A percentile compares a stretch with the other conserved stretches of the same genome.
Evolutionary conservation across 2,888 invertebrate species (phyloP).

Genomic region (Zygaena filipendulae): DNA sequence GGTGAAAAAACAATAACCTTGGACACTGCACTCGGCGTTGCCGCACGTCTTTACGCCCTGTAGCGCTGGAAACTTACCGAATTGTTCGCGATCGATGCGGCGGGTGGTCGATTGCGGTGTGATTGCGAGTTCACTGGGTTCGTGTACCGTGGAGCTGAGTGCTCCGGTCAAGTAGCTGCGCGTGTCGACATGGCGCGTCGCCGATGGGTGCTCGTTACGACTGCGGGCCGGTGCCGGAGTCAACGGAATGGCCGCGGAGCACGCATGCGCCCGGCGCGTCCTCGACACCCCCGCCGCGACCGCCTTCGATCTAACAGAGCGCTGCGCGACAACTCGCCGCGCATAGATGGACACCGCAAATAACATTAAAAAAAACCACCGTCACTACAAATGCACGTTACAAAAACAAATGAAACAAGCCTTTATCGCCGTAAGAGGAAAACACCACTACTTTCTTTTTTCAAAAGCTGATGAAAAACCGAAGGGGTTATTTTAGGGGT

Average conservation of each 20-base stretch:
- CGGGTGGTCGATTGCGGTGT: conserved; percentile 17
- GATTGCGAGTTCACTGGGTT: conserved; percentile 19
- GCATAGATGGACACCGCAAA: conserved; percentile 47
- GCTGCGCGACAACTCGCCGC: conserved; percentile 42
- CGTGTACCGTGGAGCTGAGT: conserved; percentile 31
- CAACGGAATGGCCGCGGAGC: conserved; percentile 30
- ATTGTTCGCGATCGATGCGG: too few species aligned
- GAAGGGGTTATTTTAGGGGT: too few species aligned
- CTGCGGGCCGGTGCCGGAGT: conserved; percentile 45
- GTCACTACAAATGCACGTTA: too few species aligned
- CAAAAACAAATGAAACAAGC: too few species aligned
- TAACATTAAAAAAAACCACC: conserved; percentile 44
- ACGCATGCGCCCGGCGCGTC: too few species aligned
- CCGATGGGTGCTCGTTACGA: conserved; percentile 51
- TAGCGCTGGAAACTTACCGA: too few species aligned
- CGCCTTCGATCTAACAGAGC: conserved; percentile 56
- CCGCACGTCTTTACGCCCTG: too few species aligned
- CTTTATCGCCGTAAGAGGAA: too few species aligned
- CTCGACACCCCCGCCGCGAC: conserved; percentile 29
- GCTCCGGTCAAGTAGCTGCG: conserved; percentile 55
- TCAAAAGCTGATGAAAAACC: too few species aligned
- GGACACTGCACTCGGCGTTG: conserved; percentile 34
- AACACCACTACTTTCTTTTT: too few species aligned
- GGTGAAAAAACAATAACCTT: conserved; percentile 37
- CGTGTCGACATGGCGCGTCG: conserved; percentile 55